phyloP scores from a whole-genome alignment of 2,113 vertebrate species.

The Sphaerodactylus townsendi region DNA sequence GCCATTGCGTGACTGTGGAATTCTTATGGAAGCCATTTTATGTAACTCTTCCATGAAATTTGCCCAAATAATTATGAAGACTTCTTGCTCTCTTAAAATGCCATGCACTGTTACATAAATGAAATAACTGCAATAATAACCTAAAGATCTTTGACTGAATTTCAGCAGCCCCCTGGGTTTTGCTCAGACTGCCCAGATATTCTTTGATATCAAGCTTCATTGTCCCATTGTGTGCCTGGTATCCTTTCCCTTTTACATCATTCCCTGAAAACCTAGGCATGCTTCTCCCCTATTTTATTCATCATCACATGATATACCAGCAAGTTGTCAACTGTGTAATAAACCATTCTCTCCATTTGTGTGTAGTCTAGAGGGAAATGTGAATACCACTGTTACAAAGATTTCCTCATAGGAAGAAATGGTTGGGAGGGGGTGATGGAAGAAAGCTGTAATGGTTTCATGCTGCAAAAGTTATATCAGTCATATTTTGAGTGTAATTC shows the following conservation, averaged over 20 bases:
- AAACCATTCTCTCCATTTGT: no score
- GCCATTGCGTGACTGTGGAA: no score
- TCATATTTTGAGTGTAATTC: background rate
- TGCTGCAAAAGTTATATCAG: background rate
- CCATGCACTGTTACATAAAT: no score
- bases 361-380: background rate
- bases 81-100: no score
- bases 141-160: background rate
- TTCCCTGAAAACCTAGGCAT: background rate
- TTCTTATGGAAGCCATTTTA: no score
- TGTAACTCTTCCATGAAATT: no score
- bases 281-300: background rate
- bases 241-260: background rate
- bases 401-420: background rate
- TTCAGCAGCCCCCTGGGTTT: background rate
- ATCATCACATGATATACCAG: background rate
- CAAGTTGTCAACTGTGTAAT: background rate
- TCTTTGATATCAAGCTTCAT: background rate
- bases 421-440: no score
- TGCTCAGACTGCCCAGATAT: background rate
- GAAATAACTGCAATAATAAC: no score
- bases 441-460: background rate
- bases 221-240: background rate
- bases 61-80: no score
- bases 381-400: background rate